Percentiles rank a stretch among this genome's conserved stretches.
phyloP scores from a whole-genome alignment of 2,113 vertebrate genomes.

The Cyanistes caeruleus region DNA sequence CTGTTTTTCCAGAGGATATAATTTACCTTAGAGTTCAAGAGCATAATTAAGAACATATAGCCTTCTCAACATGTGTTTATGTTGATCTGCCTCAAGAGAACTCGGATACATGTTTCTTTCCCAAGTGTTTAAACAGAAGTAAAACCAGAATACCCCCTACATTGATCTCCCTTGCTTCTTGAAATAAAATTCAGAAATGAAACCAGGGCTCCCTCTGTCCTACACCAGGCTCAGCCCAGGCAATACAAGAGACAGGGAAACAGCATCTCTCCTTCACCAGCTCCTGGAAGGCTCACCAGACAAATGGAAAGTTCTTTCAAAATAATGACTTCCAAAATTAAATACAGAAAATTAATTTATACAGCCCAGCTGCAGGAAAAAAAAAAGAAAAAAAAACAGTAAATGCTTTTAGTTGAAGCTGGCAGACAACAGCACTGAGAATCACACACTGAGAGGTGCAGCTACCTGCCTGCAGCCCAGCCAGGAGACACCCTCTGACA shows the following conservation, averaged over 20 bases:
- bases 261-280: background rate
- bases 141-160: background rate
- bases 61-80: background rate
- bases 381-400: background rate
- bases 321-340: background rate
- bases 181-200: background rate
- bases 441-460: background rate
- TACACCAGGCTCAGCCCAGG: background rate
- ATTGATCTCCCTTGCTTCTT: background rate
- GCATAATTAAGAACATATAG: background rate
- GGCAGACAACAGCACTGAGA: background rate
- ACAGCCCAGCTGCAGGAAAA: background rate
- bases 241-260: background rate
- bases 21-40: background rate
- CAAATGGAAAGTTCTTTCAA: background rate
- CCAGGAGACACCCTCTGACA: background rate
- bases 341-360: background rate
- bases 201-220: background rate
- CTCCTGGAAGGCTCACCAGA: background rate
- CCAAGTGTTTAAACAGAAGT: background rate
- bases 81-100: background rate
- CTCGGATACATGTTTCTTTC: background rate
- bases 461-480: background rate
- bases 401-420: background rate
- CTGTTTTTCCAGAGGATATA: background rate